Base-by-base conservation (phyloP, 2,888 invertebrate genomes). In the Andrena dorsata region DNA sequence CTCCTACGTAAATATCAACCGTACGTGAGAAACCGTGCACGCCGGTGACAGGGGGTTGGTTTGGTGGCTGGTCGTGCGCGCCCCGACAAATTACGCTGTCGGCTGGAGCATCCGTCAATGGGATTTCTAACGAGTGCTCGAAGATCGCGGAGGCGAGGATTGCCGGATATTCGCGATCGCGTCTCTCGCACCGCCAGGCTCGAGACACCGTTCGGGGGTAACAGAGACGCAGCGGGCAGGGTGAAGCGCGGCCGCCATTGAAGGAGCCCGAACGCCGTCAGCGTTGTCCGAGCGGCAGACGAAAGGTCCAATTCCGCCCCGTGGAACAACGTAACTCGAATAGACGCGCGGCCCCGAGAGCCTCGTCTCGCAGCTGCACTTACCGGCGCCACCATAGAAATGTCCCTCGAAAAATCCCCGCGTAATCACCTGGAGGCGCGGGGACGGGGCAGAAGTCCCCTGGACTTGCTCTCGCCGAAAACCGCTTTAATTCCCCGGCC, bases 401-500 rank as follows among this genome's bases (percentile, higher is more conserved):
- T 75, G 49, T 86, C 75, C 77, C 80, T 81, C 74, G 76, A 82
- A 80, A 79, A 83, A 76, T 79, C 79, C 76, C 70, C 71, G 60
- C 76, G 82, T 82, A 86, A 86, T 83, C 84, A 72, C 75, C 80
- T 74, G 75, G 73, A 74, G 76, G 65, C 64, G 68, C 65, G 51
- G 51, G 32, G 16, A 26, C 53, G 13, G n/a, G 41, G 28, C 13
- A 56, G 68, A 63, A 68, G 64, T 53, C 60, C 80, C 82, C 75
- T 75, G 85, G 78, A 75, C 79, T 79, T 74, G 78, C 75, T 79
- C 80, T 65, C 81, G 76, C 80, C 85, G 83, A 86, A 88, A 86
- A 83, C 86, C 90, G 84, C 86, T 90, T 90, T 89, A 89, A 90
- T 90, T 90, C 89, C 89, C 82, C 81, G 84, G 82, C 75, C 84